These are phyloP conservation scores for Oceanodroma tethys DNA, from an alignment of 2,113 vertebrate genomes.

Conservation along the genomic window DNA sequence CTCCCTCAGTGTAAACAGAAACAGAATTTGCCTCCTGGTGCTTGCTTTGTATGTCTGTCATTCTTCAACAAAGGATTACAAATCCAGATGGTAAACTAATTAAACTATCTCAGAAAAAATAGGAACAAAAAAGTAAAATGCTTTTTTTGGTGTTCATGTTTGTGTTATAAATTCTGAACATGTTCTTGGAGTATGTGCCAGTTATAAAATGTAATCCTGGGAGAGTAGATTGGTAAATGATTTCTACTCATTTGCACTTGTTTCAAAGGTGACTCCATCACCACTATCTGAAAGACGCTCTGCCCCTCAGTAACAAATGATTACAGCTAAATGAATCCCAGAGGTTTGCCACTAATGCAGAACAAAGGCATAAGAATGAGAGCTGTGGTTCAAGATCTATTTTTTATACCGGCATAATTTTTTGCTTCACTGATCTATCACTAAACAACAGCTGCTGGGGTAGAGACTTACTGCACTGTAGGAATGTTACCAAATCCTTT, in stretches of 20 bases:
- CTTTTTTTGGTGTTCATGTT: slow-evolving; percentile 52
- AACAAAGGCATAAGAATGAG: slow-evolving; percentile 79
- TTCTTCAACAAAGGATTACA: not conserved
- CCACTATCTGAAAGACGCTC: slow-evolving; percentile 76
- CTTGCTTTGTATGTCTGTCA: not conserved
- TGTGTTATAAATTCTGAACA: slow-evolving; percentile 50
- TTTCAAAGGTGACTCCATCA: slow-evolving; percentile 87
- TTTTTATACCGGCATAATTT: slow-evolving; percentile 86
- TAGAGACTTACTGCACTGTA: slow-evolving; percentile 65
- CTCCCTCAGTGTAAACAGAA: not conserved
- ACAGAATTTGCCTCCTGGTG: not conserved
- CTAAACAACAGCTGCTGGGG: slow-evolving; percentile 87
- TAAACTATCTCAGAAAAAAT: not conserved
- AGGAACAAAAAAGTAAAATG: not conserved
- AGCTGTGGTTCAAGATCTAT: slow-evolving; percentile 77
- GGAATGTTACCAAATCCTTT: slow-evolving; percentile 67
- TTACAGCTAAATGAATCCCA: slow-evolving; percentile 86
- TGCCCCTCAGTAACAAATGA: slow-evolving; percentile 82
- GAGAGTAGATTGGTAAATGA: slow-evolving; percentile 66
- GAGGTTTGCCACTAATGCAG: slow-evolving; percentile 73
- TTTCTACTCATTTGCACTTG: slow-evolving; percentile 78
- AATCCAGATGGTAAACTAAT: slow-evolving; percentile 35
- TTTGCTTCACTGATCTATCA: slow-evolving; percentile 93
- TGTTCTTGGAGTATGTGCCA: slow-evolving; percentile 9
- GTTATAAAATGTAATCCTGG: slow-evolving; percentile 64